Base-by-base conservation (phyloP, 2,113 vertebrate species). In the Ranitomeya imitator region DNA sequence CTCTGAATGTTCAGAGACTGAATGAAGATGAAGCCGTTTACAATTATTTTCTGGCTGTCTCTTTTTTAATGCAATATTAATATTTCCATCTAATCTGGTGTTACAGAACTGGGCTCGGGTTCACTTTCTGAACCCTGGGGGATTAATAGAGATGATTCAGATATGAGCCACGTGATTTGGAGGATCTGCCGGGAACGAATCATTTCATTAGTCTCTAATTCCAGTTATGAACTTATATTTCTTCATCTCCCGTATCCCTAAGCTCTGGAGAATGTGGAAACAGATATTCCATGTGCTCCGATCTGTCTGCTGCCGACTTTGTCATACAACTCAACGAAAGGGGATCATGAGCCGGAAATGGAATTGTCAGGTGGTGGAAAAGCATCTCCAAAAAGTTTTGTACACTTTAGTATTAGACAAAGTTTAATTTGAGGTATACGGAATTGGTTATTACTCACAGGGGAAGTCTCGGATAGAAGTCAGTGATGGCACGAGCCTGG, bases 41-140 rank as follows among this genome's bases (percentile, higher is more conserved):
- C 31, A 81, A 26, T 60, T 7, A 63, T 81, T 79, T 61, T 81
- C 57, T 61, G 59, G 15, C 16, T 7, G 12, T 45, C 14, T 59
- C n/a, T 31, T 55, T 16, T n/a, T 31, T 14, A 16, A 15, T 10
- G 15, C 37, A 60, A 60, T 31, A 61, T 80, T 37, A 61, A 80
- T 60, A 14, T 31, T 23, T 80, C 31, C 79, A 37, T 23, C 79
- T 80, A 60, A 80, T 60, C 79, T 80, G 79, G 78, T 23, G 4
- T 26, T 59, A 23, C 18, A 19, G 45, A 80, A 4, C 10, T 60
- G 57, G 79, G 26, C 15, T 57, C 19, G 12, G 12, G 78, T 37
- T 26, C 55, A 80, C 45, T 78, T 12, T 54, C 51, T 12, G 8
- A 76, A 78, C 4, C 76, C 51, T 52, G 15, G 16, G 7, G 19